Base-by-base conservation (phyloP, 2,797 vertebrate genomes). In the Pseudocheirus occidentalis region DNA sequence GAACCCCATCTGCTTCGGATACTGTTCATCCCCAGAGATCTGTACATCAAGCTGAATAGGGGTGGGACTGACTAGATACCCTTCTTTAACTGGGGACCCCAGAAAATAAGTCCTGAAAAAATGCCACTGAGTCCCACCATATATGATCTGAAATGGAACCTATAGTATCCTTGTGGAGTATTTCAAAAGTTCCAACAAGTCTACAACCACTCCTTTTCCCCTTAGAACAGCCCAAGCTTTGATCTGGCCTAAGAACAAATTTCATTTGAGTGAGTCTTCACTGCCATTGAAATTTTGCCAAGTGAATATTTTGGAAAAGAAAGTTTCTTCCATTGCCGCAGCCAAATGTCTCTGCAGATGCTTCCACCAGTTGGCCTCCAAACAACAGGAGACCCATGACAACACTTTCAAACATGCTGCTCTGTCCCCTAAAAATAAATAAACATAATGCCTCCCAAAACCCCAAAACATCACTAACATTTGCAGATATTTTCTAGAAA, bases 351-450 rank as follows among this genome's bases (percentile, higher is more conserved):
- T 81, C 21, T 81, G 40, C 73, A 81, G 40, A 81, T 81, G 73
- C 73, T 81, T 81, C n/a, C 40, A 46, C 73, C 73, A 81, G n/a
- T 81, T 81, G 73, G 73, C 73, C 73, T 81, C 73, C 40, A 81
- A 81, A 81, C 73, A 81, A 81, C 40, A 81, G 73, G 73, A 81
- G 73, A 81, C 73, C 40, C 21, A 81, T 46, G 40, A 46, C 21
- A 81, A 81, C 73, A 81, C 91, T 58, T 6, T 11, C 4, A 95
- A 34, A 4, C 50, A 90, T n/a, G 6, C 29, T 93, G 97, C 53
- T 4, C 10, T 87, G 66, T 89, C 89, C 46, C 5, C 5, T 90
- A 90, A 92, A 95, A 94, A 53, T 92, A 73, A 96, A 52, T 92
- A 81, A 81, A 81, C 73, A 81, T 81, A 66, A 53, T 93, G 46